Evolutionary conservation across 2,113 vertebrate species (phyloP), one percentile per base, ranked within the genome.

Genomic region (Platysteira castanea): DNA sequence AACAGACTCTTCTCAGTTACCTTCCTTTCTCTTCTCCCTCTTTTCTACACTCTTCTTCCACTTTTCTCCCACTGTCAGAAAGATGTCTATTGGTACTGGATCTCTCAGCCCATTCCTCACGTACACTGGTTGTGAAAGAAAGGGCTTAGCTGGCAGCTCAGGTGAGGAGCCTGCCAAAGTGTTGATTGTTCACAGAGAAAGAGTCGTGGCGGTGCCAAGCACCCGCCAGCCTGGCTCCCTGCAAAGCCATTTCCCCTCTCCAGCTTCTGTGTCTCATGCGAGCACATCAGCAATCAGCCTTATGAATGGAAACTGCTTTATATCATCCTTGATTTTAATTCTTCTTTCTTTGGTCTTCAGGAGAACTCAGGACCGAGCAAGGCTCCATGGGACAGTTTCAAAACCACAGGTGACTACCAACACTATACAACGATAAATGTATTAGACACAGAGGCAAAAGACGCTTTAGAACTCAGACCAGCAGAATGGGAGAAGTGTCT

Each of bases 401-500:
- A 99, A 98, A 98, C 98, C 96, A 98, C 99, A 94, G 99, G 99
- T 93, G 99, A 99, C 97, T 99, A 99, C 98, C 99, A 98, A 98
- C 99, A 99, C 98, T 99, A 99, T 90, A 99, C 99, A 98, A 99
- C 99, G 91, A 99, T 99, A 99, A 99, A 99, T 87, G 99, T 99
- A 98, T 98, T 99, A 98, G 99, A 99, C 94, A 98, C 99, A 97
- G 98, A 99, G 97, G 97, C 98, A 97, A 99, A 99, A 98, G 99
- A 99, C 93, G 97, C 99, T 96, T 98, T 99, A 98, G 99, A 99
- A 99, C 99, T 99, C 98, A 99, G 99, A 95, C 98, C 99, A 65
- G 98, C 99, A 20, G 99, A 99, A 97, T 99, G 99, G 99, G 99
- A 99, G 98, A 99, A 99, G 97, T 99, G 99, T 99, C 98, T 99